A percentile compares a stretch with the other conserved stretches of the same genome.
Evolutionary conservation across 2,797 vertebrate species (phyloP).

Genomic region (Chrysolophus pictus): DNA sequence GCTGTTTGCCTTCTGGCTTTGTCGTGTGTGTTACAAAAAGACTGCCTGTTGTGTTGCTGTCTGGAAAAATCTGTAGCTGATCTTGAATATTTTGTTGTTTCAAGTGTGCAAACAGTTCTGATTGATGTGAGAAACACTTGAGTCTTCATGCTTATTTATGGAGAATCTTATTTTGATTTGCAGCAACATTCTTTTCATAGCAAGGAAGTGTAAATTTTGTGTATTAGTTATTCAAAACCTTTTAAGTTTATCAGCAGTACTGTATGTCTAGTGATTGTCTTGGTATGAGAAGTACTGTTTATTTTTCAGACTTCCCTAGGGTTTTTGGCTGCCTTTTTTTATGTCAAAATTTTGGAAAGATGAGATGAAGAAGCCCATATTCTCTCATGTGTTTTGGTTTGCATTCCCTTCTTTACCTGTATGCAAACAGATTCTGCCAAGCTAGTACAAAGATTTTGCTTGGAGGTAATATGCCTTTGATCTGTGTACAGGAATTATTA

Average conservation of each 20-base stretch:
- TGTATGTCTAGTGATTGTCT: not conserved
- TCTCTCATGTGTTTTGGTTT: not conserved
- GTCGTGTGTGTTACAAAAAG: not conserved
- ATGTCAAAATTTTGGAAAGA: not conserved
- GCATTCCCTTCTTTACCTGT: not conserved
- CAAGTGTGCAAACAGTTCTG: not conserved
- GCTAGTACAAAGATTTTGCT: not conserved
- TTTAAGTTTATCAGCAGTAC: not conserved
- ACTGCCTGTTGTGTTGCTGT: not conserved
- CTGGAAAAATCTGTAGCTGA: not conserved
- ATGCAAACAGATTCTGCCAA: not conserved
- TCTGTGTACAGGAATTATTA: not conserved
- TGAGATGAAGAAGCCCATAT: not conserved
- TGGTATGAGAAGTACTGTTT: not conserved
- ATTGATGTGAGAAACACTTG: not conserved
- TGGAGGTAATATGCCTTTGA: not conserved
- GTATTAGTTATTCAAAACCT: not conserved
- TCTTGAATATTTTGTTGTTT: not conserved
- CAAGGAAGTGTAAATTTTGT: not conserved
- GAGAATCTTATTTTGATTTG: not conserved
- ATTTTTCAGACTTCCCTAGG: not conserved
- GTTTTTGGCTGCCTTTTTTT: not conserved
- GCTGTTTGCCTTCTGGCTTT: not conserved
- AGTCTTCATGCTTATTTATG: not conserved
- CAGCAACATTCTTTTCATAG: slow-evolving; percentile 21